Percentiles rank a stretch among this genome's conserved stretches.
phyloP scores from a whole-genome alignment of 2,888 invertebrate genomes.

The Drosophila buzzatii region DNA sequence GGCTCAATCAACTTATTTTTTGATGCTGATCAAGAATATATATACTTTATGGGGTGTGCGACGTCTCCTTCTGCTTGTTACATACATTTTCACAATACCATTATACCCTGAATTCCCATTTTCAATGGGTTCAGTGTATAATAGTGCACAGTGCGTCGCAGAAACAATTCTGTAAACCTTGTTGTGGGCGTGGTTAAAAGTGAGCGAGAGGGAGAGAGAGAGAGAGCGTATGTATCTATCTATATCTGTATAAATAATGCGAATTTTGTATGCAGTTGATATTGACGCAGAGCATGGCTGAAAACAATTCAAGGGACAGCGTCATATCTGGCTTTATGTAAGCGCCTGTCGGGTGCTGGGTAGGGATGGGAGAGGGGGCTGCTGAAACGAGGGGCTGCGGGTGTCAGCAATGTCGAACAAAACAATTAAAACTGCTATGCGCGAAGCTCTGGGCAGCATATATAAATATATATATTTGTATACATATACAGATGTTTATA shows the following conservation, averaged over 20 bases:
- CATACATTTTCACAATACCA: too few species aligned
- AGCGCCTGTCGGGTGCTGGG: neutral
- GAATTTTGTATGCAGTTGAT: conserved; percentile 25
- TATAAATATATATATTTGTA: neutral
- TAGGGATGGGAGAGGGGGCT: neutral
- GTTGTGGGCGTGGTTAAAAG: conserved; percentile 8
- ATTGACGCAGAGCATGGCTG: conserved; percentile 33
- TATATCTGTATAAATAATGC: conserved; percentile 47
- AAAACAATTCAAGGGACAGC: conserved; percentile 40
- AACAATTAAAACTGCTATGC: conserved; percentile 40
- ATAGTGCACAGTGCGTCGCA: conserved; percentile 31
- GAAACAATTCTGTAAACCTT: conserved; percentile 5
- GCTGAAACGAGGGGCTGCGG: too few species aligned
- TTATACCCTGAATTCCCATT: too few species aligned
- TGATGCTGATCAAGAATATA: too few species aligned
- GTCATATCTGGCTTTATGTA: conserved; percentile 43
- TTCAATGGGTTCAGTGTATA: too few species aligned
- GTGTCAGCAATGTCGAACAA: conserved; percentile 24
- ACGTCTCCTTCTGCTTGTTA: too few species aligned
- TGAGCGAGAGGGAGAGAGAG: too few species aligned
- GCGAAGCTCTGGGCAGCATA: conserved; percentile 10
- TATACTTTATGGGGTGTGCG: too few species aligned
- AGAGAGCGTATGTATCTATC: too few species aligned
- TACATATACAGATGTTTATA: too few species aligned
- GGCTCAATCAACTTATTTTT: too few species aligned